Evolutionary conservation across 2,797 vertebrate genomes (phyloP), one percentile per base, ranked within the genome.

Genomic region (Notolepis coatsorum): DNA sequence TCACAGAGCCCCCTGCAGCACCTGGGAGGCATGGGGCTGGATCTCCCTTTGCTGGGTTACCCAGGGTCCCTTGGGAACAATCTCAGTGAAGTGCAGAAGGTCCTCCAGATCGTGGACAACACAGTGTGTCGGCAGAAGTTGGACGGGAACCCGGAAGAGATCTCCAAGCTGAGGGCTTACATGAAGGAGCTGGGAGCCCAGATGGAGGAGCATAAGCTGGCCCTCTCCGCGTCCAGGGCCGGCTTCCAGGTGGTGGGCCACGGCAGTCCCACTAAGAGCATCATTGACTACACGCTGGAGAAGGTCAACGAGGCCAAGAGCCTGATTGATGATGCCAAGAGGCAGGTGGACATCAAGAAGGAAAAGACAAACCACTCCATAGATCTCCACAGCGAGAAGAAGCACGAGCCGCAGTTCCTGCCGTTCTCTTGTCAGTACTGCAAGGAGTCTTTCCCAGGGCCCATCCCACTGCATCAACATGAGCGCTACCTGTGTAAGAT

Each of bases 401-500:
- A 95, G 86, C 93, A 93, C 28, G 92, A 95, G 75, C 93, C 85
- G 2, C 94, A 95, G 73, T 87, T 95, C 66, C 91, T 95, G 71
- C 92, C 92, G 3, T 97, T 95, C 90, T 96, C 94, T 71, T 99
- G 97, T 89, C 97, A 97, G 86, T 98, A 93, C 92, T 99, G 97
- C 91, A 96, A 96, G 84, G 95, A 99, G 88, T 92, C 90, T 6
- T 99, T 99, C 84, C 88, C 94, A 20, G 97, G 97, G 75, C 96
- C 97, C 68, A 98, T 99, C 89, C 96, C 96, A 21, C 89, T 99
- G 82, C 97, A 99, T 85, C 97, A 98, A 82, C 97, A 98, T 8
- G 96, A 99, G 89, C 95, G 97, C 77, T 98, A 99, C 87, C 88
- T 97, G 81, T 98, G 97, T 88, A 97, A 97, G 77, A 98, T 98